These are phyloP conservation scores for Scaptomyza hsui DNA, from an alignment of 1,140 invertebrate species.

Conservation along the genomic window DNA sequence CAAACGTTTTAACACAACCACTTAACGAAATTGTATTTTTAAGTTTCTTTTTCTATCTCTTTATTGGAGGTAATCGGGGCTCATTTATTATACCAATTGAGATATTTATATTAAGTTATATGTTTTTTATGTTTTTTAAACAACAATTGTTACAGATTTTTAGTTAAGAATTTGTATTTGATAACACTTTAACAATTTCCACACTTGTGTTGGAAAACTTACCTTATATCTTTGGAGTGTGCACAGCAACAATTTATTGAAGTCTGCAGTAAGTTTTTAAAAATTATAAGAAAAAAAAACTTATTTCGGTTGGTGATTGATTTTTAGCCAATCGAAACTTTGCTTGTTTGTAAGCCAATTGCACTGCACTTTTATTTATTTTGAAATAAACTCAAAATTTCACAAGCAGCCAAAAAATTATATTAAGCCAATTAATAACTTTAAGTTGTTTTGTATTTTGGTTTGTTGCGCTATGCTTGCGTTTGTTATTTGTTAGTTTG, in stretches of 20 bases:
- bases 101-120: slow-evolving; percentile 5
- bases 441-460: slow-evolving; percentile 27
- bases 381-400: slow-evolving; percentile 38
- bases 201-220: slow-evolving; percentile 17
- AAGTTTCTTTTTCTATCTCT: slow-evolving; percentile 25
- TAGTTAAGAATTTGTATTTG: slow-evolving; percentile 8
- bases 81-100: too few species aligned
- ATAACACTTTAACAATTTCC: background rate
- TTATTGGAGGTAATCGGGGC: background rate
- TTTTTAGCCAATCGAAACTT: slow-evolving; percentile 21
- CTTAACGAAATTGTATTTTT: slow-evolving; percentile 3
- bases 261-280: slow-evolving; percentile 4
- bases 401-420: slow-evolving; percentile 43
- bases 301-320: slow-evolving; percentile 11
- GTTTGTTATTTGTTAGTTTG: slow-evolving; percentile 35
- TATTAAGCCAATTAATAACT: slow-evolving; percentile 59
- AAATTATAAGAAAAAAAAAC: slow-evolving; percentile 43
- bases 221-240: slow-evolving; percentile 37
- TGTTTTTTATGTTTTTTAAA: too few species aligned
- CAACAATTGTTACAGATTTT: background rate
- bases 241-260: slow-evolving; percentile 33
- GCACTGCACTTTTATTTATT: slow-evolving; percentile 34
- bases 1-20: background rate
- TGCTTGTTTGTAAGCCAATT: slow-evolving; percentile 23
- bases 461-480: slow-evolving; percentile 30